Base-by-base conservation (phyloP, 2,797 vertebrate species). In the Pangasius krempfi region DNA sequence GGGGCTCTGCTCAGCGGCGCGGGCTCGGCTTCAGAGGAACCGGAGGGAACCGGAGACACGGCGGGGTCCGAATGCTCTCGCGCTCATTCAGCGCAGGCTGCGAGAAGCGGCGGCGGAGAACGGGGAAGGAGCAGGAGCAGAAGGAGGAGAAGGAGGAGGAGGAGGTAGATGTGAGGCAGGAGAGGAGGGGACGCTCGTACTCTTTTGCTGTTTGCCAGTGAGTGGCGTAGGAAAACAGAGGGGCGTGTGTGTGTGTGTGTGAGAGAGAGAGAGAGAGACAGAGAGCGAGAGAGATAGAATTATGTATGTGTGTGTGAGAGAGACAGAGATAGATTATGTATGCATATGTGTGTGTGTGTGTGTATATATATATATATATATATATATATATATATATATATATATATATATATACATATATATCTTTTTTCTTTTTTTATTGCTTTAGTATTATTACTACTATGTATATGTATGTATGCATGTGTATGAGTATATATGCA, bases 1-100 rank as follows among this genome's bases (percentile, higher is more conserved):
- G 52, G 78, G 68, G 72, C 56, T 37, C 85, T 30, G 87, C 76
- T 88, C 87, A 87, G 86, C 75, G 87, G 88, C 88, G 86, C 84
- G 72, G 80, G 82, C 58, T 64, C 58, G 80, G 58, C 37, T 56
- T 4, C 37, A 83, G 64, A 70, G 30, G 64, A 85, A 70, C 40
- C 81, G 14, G 62, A 44, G 33, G 40, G 81, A 84, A 50, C 83
- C 47, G 30, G 47, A 85, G 64, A 72, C 64, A 70, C 83, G 30
- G 50, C 30, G 30, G 30, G 20, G 83, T 88, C 62, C 72, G 86
- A 87, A 75, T 70, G 73, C 87, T 79, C 86, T 88, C n/a, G 89
- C 80, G 75, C 88, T 54, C 75, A 64, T 87, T 85, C 86, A 33
- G 86, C 73, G 86, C 86, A 86, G 72, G 54, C 72, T 86, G 85